Evolutionary conservation across 37 sponge, comb jelly and placozoan genomes (phyloP).

Genomic region (Eunapius fragilis): DNA sequence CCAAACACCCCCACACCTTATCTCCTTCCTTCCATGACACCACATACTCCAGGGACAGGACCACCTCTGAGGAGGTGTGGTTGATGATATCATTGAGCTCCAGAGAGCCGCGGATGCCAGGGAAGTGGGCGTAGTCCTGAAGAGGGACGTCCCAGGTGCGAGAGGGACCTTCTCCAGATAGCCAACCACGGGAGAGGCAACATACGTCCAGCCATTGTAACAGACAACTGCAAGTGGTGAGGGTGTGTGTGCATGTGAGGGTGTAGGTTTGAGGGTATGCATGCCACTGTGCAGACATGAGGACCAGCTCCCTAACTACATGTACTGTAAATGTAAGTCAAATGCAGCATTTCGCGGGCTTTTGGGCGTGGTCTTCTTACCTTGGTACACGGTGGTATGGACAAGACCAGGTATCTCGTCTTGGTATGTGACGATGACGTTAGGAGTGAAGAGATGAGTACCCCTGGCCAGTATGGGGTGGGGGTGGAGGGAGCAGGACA

Average conservation of each 20-base stretch:
- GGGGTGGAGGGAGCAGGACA: conserved; percentile 36
- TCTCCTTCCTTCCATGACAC: conserved; percentile 29
- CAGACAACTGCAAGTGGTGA: conserved; percentile 11
- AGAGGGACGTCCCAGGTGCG: neutral
- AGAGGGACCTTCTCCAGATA: conserved; percentile 35
- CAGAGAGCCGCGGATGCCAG: conserved; percentile 29
- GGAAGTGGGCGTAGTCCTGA: neutral
- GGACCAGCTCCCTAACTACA: no score
- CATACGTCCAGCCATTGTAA: conserved; percentile 53
- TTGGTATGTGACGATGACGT: conserved; percentile 28
- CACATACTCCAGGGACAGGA: conserved; percentile 47
- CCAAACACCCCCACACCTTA: conserved; percentile 11
- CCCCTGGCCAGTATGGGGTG: conserved; percentile 45
- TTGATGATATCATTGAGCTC: conserved; percentile 35
- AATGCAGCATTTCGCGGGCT: no score
- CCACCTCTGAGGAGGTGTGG: conserved; percentile 36
- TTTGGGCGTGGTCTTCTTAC: conserved; percentile 11
- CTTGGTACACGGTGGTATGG: conserved; percentile 32
- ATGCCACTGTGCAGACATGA: no score
- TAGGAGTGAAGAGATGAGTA: conserved; percentile 40
- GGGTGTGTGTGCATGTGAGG: neutral
- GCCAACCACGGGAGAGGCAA: conserved; percentile 28
- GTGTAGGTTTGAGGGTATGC: neutral
- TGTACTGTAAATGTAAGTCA: no score
- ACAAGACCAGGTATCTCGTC: conserved; percentile 59